Evolutionary conservation across 1,140 invertebrate genomes (phyloP).

Genomic region (Drosophila micromelanica): DNA sequence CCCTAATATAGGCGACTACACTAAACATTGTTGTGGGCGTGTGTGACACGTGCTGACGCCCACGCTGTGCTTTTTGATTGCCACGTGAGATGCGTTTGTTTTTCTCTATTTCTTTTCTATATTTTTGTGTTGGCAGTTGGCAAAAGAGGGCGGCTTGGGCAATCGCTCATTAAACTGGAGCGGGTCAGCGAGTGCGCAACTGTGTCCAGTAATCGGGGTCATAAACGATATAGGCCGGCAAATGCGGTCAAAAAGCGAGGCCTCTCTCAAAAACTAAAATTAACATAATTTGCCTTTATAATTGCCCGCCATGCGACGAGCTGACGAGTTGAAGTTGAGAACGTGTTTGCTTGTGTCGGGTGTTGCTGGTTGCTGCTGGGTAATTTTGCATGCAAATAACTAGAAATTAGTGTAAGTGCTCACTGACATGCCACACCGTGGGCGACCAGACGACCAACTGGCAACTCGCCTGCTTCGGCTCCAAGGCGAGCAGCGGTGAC

Average conservation of each 20-base stretch:
- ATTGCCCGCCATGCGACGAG: slow-evolving; percentile 31
- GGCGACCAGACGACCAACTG: slow-evolving; percentile 6
- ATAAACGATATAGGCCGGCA: slow-evolving; percentile 60
- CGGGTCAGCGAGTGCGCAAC: slow-evolving; percentile 11
- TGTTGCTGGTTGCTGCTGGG: slow-evolving; percentile 34
- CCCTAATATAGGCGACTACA: slow-evolving; percentile 3
- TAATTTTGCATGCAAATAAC: slow-evolving; percentile 83
- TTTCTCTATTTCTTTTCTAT: no score
- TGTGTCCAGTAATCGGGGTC: slow-evolving; percentile 52
- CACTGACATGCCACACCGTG: slow-evolving; percentile 71
- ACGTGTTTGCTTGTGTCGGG: slow-evolving; percentile 29
- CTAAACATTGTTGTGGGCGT: slow-evolving; percentile 10
- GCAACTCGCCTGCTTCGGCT: slow-evolving; percentile 10
- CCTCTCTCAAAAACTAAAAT: slow-evolving; percentile 46
- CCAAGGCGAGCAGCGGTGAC: slow-evolving; percentile 42
- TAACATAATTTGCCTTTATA: slow-evolving; percentile 69
- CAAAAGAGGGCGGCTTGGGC: slow-evolving; percentile 1
- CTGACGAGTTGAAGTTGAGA: slow-evolving; percentile 3
- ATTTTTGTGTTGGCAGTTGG: neutral
- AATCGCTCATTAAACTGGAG: neutral
- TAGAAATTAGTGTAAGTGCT: slow-evolving; percentile 82
- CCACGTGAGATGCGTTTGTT: slow-evolving; percentile 4
- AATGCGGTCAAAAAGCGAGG: slow-evolving; percentile 39
- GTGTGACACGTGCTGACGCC: slow-evolving; percentile 33
- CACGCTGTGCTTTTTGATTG: slow-evolving; percentile 24